Percentiles rank a stretch among this genome's conserved stretches.
Evolutionary conservation across 2,113 vertebrate species (phyloP).

Genomic region (Mugil cephalus): DNA sequence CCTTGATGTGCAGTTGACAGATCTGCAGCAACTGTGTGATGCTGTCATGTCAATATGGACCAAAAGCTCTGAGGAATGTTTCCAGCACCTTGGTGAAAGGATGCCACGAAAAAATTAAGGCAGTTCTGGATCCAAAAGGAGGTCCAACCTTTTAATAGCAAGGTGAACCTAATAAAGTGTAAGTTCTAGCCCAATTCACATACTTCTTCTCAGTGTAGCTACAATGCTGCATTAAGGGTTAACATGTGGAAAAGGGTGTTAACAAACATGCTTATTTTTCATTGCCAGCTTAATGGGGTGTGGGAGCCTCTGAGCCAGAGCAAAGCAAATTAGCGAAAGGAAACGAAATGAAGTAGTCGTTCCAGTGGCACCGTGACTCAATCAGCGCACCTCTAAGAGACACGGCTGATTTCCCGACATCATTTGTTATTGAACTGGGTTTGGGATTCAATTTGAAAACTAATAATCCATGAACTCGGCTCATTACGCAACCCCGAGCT

Average conservation of each 20-base stretch:
- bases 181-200: too few relatives aligned
- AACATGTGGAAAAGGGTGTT: too few relatives aligned
- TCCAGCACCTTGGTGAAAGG: too few relatives aligned
- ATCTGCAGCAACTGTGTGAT: too few relatives aligned
- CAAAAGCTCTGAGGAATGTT: too few relatives aligned
- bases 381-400: conserved; percentile 13
- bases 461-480: not conserved
- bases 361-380: conserved; percentile 1
- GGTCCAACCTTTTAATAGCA: too few relatives aligned
- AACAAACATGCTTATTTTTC: conserved; percentile 8
- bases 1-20: too few relatives aligned
- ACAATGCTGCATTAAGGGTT: not conserved
- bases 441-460: conserved; percentile 12
- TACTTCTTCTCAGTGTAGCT: not conserved
- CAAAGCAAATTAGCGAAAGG: conserved; percentile 13
- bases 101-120: too few relatives aligned
- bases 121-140: too few relatives aligned
- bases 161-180: not conserved
- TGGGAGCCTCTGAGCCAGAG: conserved; percentile 10
- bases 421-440: conserved; percentile 7
- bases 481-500: not conserved
- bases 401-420: not conserved
- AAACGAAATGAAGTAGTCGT: conserved; percentile 20
- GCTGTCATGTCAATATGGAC: too few relatives aligned
- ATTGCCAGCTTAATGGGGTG: conserved; percentile 23